Evolutionary conservation across 2,113 vertebrate genomes (phyloP).

Genomic region (Mormyrus iriodes): DNA sequence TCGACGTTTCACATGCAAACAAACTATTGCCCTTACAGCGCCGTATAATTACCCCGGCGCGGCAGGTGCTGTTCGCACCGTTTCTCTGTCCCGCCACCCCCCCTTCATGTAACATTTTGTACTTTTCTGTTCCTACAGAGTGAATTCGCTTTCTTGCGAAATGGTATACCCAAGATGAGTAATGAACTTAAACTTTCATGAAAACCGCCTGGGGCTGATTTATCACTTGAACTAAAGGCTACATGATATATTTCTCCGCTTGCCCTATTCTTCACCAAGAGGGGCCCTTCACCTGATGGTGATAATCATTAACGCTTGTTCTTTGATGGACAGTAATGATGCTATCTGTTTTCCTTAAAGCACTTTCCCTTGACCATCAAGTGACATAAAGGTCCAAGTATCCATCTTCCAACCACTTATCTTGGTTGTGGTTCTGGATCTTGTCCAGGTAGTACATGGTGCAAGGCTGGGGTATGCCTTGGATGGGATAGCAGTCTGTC

Average conservation of each 20-base stretch:
- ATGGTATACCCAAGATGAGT: background rate
- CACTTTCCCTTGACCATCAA: background rate
- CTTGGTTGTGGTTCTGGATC: background rate
- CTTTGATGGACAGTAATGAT: background rate
- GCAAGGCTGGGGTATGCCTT: background rate
- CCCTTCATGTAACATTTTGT: background rate
- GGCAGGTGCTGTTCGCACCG: background rate
- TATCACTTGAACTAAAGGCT: background rate
- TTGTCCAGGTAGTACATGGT: background rate
- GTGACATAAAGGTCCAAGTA: background rate
- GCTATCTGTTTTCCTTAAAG: background rate
- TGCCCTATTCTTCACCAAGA: background rate
- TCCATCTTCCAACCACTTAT: background rate
- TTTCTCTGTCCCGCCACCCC: background rate
- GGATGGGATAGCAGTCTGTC: background rate
- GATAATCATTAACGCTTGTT: background rate
- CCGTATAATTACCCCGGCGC: background rate
- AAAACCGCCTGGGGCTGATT: background rate
- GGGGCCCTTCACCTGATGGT: background rate
- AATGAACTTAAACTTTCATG: constrained; percentile 2
- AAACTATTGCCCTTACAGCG: background rate
- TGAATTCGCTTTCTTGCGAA: background rate
- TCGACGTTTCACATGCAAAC: background rate
- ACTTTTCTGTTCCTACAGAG: background rate
- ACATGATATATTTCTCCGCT: background rate